Percentiles rank a stretch among this genome's conserved stretches.
Evolutionary conservation across 2,113 vertebrate species (phyloP).

Genomic region (Elachura formosa): DNA sequence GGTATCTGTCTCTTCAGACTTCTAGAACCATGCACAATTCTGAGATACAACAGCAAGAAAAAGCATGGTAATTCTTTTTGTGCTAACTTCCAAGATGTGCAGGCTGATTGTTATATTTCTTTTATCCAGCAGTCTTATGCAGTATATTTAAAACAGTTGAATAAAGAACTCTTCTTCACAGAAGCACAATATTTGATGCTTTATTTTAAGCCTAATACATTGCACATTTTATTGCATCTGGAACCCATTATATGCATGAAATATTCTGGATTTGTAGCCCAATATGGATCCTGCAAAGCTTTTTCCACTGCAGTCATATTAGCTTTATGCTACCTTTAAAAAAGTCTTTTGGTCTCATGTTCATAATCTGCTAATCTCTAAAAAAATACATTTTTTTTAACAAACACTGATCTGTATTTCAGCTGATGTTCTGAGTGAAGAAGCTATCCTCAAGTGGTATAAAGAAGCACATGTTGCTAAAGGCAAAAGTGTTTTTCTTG

Average conservation of each 20-base stretch:
- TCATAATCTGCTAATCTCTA: not conserved
- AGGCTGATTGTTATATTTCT: not conserved
- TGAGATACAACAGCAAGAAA: not conserved
- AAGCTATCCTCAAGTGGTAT: conserved; percentile 90
- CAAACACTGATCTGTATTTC: conserved; percentile 35
- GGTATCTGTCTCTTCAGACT: not conserved
- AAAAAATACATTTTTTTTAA: not conserved
- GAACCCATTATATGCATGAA: not conserved
- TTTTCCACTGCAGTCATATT: not conserved
- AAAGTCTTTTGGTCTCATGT: not conserved
- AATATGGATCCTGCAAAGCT: not conserved
- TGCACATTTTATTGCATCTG: not conserved
- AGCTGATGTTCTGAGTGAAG: conserved; percentile 92
- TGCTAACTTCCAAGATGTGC: not conserved
- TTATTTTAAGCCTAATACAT: not conserved
- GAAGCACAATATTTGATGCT: not conserved
- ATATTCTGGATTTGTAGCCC: not conserved
- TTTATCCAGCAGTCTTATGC: not conserved
- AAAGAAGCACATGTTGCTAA: conserved; percentile 87
- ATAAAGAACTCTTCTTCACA: not conserved
- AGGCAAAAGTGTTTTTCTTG: conserved; percentile 90
- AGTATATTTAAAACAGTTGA: not conserved
- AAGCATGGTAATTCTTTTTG: not conserved
- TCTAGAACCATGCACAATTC: not conserved
- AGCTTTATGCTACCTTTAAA: not conserved